A percentile compares a stretch with the other conserved stretches of the same genome.
These are phyloP conservation scores for Agrotis clavis DNA, from an alignment of 2,888 invertebrate genomes.

Conservation along the genomic window DNA sequence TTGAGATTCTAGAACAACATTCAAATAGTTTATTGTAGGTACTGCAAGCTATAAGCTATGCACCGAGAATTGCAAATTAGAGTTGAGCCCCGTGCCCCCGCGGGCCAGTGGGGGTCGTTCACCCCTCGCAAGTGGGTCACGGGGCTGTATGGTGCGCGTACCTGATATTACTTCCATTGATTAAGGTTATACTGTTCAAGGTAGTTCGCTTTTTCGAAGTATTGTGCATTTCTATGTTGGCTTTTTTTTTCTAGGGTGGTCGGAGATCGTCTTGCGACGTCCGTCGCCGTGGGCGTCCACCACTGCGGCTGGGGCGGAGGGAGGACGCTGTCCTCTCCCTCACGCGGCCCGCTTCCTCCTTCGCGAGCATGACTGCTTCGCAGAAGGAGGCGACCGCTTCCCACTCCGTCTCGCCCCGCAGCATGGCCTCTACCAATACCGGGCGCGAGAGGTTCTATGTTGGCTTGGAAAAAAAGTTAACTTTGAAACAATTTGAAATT, in stretches of 20 bases:
- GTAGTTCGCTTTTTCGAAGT: slow-evolving; percentile 13
- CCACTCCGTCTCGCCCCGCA: no score
- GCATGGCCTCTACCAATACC: no score
- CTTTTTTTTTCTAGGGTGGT: no score
- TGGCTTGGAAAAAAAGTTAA: background rate
- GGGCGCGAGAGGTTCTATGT: no score
- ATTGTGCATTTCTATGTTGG: background rate
- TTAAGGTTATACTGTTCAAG: slow-evolving; percentile 42
- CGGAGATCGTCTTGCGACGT: no score
- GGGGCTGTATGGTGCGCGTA: slow-evolving; percentile 44
- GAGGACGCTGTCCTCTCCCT: no score
- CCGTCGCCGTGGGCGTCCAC: no score
- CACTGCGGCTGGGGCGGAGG: no score
- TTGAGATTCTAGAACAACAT: slow-evolving; percentile 16
- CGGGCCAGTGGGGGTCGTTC: slow-evolving; percentile 34
- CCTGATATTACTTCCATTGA: slow-evolving; percentile 56
- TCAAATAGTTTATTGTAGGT: background rate
- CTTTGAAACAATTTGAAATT: background rate
- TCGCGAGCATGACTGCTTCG: no score
- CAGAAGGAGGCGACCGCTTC: no score
- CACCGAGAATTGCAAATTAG: slow-evolving; percentile 44
- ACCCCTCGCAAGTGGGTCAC: slow-evolving; percentile 59
- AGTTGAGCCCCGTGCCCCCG: slow-evolving; percentile 14
- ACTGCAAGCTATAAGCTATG: slow-evolving; percentile 36
- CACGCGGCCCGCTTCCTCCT: no score